Base-by-base conservation (phyloP, 1,140 invertebrate genomes). In the Maconellicoccus hirsutus region DNA sequence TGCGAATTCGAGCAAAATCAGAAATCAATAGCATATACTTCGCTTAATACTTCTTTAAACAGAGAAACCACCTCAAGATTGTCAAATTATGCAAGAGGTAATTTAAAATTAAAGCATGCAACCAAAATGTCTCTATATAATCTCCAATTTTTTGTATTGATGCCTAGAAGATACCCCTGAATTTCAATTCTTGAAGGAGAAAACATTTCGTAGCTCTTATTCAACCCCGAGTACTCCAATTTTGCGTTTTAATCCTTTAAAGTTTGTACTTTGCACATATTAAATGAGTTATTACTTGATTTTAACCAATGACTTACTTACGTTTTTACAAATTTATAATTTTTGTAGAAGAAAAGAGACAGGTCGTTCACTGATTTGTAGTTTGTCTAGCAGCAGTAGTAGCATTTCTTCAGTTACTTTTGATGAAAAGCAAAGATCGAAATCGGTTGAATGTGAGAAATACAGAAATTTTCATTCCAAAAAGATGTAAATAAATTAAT, bases 371-470 rank as follows among this genome's bases (percentile, higher is more conserved):
- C 14, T 61, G 21, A 6, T 2, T 12, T 66, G 10, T 26, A 26
- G 21, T 66, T 66, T 66, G 16, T 66, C 61, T 8, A 66, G 25
- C 25, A 66, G 61, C 61, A 66, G 25, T 16, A 66, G 61, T 16
- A 66, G 21, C 8, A 25, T 66, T 23, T 66, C 61, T 23, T 26
- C 25, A 2, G 10, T 25, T 12, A 66, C 22, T 66, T 25, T 16
- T 4, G 16, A 66, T 26, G 21, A 26, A 12, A 66, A 23, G 10
- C 61, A 66, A 12, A 2, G 61, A 66, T 66, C 61, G 3, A 66
- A 66, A 66, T 66, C 61, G 6, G 61, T 66, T 66, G 61, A 66
- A 23, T 52, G 42, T 16, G 19, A 25, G 10, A 66, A 66, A 23
- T 66, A 66, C 19, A 66, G 16, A 25, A 23, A 66, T 23, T 16